Evolutionary conservation across 2,888 invertebrate species (phyloP), one percentile per base, ranked within the genome.

Genomic region (Synanthedon tipuliformis): DNA sequence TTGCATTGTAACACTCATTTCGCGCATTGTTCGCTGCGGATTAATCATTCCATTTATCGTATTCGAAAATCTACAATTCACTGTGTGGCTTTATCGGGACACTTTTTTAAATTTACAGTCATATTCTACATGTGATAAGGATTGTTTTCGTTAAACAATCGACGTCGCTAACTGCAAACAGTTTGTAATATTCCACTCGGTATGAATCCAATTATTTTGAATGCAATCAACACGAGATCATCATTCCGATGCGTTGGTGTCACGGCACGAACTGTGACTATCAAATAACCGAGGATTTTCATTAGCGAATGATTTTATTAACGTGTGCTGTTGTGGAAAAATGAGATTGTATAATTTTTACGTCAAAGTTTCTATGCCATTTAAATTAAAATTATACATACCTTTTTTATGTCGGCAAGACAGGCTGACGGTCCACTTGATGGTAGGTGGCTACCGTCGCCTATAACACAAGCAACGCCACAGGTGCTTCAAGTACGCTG

Each of bases 121-220:
- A 4, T 45, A 45, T 45, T 45, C 7, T n/a, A 13, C 15, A 13
- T n/a, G n/a, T 15, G 8, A 12, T 45, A 45, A 15, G 15, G 45
- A 13, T n/a, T 45, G 15, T 45, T 45, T 45, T 45, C n/a, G 45
- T 15, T n/a, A 45, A 15, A 45, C 45, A 15, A 7, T 15, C 45
- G 7, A 3, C 8, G n/a, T 45, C 5, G 5, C 12, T 15, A 45
- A 45, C 45, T 45, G 45, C n/a, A 45, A 45, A 45, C 13, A n/a
- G n/a, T 45, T 50, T 50, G 50, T n/a, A 50, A 40, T 50, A 50
- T 34, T 34, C 40, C 50, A 50, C 13, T 50, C 45, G 45, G 45
- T 67, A 66, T 68, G 64, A 73, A 78, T 81, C 78, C 80, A 81
- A 80, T 81, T 81, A 81, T 78, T 68, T 68, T 73, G 74, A 70